Conservation (phyloP, 2,888 invertebrate species). For the Bellardia pandia region DNA sequence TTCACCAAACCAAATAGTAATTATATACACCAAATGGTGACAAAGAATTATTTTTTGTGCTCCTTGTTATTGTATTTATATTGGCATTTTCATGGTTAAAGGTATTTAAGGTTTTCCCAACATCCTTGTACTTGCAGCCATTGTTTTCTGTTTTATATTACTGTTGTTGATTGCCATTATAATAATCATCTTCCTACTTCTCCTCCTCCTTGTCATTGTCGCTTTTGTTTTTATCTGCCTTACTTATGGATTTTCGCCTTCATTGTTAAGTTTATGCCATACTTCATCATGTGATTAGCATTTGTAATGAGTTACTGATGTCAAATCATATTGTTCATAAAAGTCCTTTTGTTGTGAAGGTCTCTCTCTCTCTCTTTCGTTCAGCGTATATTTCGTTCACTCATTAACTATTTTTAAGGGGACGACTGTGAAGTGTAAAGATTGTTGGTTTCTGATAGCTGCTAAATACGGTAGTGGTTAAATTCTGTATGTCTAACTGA, state of each 20-base stretch:
- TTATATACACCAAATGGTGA: not conserved
- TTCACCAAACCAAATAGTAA: too few relatives aligned
- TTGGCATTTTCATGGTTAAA: conserved; percentile 37
- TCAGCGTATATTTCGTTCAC: too few relatives aligned
- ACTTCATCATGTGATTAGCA: conserved; percentile 68
- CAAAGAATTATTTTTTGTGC: conserved; percentile 22
- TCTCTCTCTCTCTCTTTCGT: not conserved
- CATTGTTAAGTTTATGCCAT: conserved; percentile 59
- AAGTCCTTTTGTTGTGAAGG: conserved; percentile 16
- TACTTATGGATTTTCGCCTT: conserved; percentile 24
- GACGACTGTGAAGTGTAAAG: not conserved
- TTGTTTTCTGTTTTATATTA: conserved; percentile 9
- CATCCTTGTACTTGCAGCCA: not conserved
- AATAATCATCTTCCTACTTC: conserved; percentile 32
- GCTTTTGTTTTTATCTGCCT: conserved; percentile 6
- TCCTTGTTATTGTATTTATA: conserved; percentile 15
- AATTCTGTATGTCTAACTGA: not conserved
- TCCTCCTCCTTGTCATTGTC: not conserved
- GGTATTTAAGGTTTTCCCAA: conserved; percentile 37
- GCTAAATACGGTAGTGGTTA: not conserved
- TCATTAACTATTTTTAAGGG: conserved; percentile 1
- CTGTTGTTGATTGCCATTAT: conserved; percentile 49
- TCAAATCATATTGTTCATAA: conserved; percentile 39
- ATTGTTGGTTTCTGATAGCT: conserved; percentile 20
- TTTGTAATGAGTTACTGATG: conserved; percentile 69